Evolutionary conservation across 2,113 vertebrate genomes (phyloP).

Genomic region (Mus spicilegus): DNA sequence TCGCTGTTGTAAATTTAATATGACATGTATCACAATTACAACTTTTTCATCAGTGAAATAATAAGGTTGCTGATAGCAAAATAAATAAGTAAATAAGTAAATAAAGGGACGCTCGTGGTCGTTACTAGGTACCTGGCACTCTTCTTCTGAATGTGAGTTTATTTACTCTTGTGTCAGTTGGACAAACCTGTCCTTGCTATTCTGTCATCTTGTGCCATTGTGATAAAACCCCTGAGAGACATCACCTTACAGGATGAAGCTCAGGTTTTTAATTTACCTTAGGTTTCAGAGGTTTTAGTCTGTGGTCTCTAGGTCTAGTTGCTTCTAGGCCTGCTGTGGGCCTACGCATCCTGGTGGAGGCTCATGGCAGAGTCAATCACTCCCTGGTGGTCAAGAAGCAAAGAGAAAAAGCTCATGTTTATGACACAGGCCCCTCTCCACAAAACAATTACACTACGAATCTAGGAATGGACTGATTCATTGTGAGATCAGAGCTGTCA

Average conservation of each 20-base stretch:
- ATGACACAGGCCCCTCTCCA: background rate
- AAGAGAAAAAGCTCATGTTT: background rate
- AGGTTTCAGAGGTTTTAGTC: background rate
- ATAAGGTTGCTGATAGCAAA: conserved; percentile 89
- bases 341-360: background rate
- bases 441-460: background rate
- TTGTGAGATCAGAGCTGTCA: background rate
- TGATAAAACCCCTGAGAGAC: background rate
- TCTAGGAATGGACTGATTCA: background rate
- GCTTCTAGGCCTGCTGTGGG: background rate
- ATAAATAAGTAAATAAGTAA: rapidly evolving
- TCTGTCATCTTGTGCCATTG: too few relatives aligned
- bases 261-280: background rate
- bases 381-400: background rate
- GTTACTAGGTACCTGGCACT: background rate
- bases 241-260: background rate
- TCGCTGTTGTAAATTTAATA: conserved; percentile 89
- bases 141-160: background rate
- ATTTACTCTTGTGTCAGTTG: background rate
- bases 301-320: background rate
- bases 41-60: conserved; percentile 87
- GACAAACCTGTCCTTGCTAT: background rate
- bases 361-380: background rate
- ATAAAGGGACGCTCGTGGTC: background rate
- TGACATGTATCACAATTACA: conserved; percentile 85